Conservation (phyloP, 2,113 vertebrate species). For the Lepisosteus osseus region DNA sequence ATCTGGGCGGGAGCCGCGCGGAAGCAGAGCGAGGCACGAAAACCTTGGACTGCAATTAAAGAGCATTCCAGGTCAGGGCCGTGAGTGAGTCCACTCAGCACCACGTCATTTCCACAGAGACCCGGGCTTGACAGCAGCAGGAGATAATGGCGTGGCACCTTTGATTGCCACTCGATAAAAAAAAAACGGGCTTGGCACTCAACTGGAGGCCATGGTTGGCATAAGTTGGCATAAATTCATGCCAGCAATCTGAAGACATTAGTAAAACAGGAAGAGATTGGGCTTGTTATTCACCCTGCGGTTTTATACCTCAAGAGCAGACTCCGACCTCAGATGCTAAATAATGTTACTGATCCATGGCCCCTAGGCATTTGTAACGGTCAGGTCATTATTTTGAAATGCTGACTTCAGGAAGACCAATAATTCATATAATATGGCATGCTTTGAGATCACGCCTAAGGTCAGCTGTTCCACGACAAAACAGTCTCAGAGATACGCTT, state of each 20-base stretch:
- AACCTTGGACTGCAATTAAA: constrained; percentile 34
- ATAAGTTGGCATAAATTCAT: neutral
- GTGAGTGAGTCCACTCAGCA: constrained; percentile 33
- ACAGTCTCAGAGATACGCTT: neutral
- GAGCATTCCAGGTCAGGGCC: constrained; percentile 37
- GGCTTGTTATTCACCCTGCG: neutral
- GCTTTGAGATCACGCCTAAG: constrained; percentile 43
- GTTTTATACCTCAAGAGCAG: neutral
- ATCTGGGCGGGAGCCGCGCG: constrained; percentile 22
- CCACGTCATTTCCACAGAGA: constrained; percentile 32
- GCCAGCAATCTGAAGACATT: constrained; percentile 19
- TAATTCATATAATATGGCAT: constrained; percentile 45
- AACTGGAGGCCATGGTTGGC: neutral
- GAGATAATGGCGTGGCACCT: constrained; percentile 32
- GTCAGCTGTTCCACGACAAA: constrained; percentile 50
- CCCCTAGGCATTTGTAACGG: constrained; percentile 12
- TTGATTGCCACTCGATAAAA: neutral
- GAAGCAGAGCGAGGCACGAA: constrained; percentile 36
- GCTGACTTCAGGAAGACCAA: constrained; percentile 60
- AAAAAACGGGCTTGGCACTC: neutral
- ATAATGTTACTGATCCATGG: constrained; percentile 8
- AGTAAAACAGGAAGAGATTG: constrained; percentile 4
- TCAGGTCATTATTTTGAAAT: constrained; percentile 47
- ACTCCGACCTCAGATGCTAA: constrained; percentile 11
- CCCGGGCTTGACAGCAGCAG: constrained; percentile 17